phyloP scores from a whole-genome alignment of 2,113 vertebrate genomes.

The Physeter macrocephalus region DNA sequence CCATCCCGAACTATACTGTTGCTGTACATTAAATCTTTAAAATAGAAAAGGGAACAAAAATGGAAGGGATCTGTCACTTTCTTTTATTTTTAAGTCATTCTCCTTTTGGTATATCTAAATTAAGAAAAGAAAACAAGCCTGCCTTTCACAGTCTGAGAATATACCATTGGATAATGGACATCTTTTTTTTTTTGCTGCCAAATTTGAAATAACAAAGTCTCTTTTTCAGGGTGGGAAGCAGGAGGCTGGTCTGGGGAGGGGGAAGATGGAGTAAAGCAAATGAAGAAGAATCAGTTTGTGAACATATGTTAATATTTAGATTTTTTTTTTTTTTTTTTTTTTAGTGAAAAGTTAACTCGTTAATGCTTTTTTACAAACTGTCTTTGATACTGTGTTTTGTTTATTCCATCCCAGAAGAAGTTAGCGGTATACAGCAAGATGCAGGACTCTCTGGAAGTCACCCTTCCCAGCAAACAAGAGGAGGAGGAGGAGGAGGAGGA shows the following conservation, averaged over 20 bases:
- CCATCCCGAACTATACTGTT: background rate
- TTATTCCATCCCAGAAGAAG: conserved; percentile 84
- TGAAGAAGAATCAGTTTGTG: conserved; percentile 41
- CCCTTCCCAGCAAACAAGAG: conserved; percentile 82
- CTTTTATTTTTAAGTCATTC: background rate
- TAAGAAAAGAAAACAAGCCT: background rate
- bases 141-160: conserved; percentile 21
- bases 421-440: conserved; percentile 93
- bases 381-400: conserved; percentile 75
- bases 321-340: conserved; percentile 26
- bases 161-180: background rate
- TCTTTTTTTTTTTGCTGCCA: background rate
- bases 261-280: conserved; percentile 17
- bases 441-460: conserved; percentile 92
- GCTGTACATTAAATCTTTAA: background rate
- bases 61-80: background rate
- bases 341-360: conserved; percentile 64
- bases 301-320: conserved; percentile 65
- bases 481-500: conserved; percentile 86
- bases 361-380: conserved; percentile 55
- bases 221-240: background rate
- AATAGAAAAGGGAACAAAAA: background rate
- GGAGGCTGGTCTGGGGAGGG: conserved; percentile 16
- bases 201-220: background rate
- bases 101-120: background rate